Conservation (phyloP, 2,888 invertebrate genomes). For the Gerosis bhagava region DNA sequence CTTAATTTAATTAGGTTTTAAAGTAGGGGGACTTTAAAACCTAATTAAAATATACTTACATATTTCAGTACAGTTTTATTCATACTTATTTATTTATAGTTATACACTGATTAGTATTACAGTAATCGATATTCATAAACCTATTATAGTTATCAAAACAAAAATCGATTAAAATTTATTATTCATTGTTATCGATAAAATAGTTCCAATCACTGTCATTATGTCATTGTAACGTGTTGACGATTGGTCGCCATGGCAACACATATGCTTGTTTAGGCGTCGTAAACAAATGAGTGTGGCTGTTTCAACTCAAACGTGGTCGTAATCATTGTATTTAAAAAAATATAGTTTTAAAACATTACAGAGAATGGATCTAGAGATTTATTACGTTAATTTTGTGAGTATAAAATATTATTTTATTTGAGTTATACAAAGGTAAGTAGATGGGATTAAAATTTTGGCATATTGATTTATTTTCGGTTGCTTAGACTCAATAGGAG, state of each 20-base stretch:
- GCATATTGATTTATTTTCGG: constrained; percentile 52
- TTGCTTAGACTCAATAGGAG: constrained; percentile 44
- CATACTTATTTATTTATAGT: too few relatives aligned
- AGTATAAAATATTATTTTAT: constrained; percentile 7
- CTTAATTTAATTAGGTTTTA: too few relatives aligned
- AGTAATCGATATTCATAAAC: too few relatives aligned
- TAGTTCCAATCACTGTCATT: constrained; percentile 1
- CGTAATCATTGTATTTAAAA: constrained; percentile 26
- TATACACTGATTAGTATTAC: too few relatives aligned
- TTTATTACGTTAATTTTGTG: constrained; percentile 13
- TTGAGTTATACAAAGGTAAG: too few relatives aligned
- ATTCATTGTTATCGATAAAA: constrained; percentile 16
- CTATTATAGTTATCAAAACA: too few relatives aligned
- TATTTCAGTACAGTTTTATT: too few relatives aligned
- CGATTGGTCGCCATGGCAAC: constrained; percentile 64
- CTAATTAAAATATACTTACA: too few relatives aligned
- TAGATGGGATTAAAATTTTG: too few relatives aligned
- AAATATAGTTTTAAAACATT: constrained; percentile 32
- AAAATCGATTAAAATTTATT: constrained; percentile 15
- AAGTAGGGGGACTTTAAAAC: too few relatives aligned
- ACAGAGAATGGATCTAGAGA: constrained; percentile 22
- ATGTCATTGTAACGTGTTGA: constrained; percentile 53
- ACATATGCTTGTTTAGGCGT: constrained; percentile 59
- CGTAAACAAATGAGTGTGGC: constrained; percentile 76
- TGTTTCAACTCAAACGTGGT: constrained; percentile 52